Evolutionary conservation across 1,140 invertebrate genomes (phyloP), one percentile per base, ranked within the genome.

Genomic region (Drosophila kurseongensis): DNA sequence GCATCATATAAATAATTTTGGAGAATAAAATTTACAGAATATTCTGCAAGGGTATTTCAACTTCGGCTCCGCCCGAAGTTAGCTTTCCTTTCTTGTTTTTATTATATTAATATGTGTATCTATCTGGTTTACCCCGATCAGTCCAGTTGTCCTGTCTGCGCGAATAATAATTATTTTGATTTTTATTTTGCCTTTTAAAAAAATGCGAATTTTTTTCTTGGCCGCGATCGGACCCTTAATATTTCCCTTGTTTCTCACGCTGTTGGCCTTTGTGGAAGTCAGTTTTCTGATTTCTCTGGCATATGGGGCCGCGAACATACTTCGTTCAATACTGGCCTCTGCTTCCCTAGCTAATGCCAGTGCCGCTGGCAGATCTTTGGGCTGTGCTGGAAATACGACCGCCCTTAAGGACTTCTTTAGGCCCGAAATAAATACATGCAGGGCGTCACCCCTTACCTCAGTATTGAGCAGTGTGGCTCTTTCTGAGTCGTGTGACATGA

Each of bases 191-290:
- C 14, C 51, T 59, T 58, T 42, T 40, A 18, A 8, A 54, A 40
- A 45, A 58, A 69, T 41, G n/a, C 41, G 32, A n/a, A 48, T 32
- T 69, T 38, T 54, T 68, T 54, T 38, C 2, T 18, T 14, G 14
- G 4, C 32, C 16, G 32, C 32, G 16, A n/a, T 38, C 50, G 32
- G 35, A 14, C 5, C 9, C 12, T 7, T 1, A 55, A 40, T 41
- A 27, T 40, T 55, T 55, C 2, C 52, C 16, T 23, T 55, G 52
- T 27, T 55, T 55, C 36, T 55, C 36, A 12, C 2, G 12, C 18
- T 40, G 12, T 13, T 55, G 36, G 52, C 52, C 18, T 36, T 42
- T 56, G 38, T 56, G 38, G 12, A 29, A 41, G 4, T 55, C 36
- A 29, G 38, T 41, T 41, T 42, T 42, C 9, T 18, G 38, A 56